Base-by-base conservation (phyloP, 2,113 vertebrate species). In the Alouatta palliata region DNA sequence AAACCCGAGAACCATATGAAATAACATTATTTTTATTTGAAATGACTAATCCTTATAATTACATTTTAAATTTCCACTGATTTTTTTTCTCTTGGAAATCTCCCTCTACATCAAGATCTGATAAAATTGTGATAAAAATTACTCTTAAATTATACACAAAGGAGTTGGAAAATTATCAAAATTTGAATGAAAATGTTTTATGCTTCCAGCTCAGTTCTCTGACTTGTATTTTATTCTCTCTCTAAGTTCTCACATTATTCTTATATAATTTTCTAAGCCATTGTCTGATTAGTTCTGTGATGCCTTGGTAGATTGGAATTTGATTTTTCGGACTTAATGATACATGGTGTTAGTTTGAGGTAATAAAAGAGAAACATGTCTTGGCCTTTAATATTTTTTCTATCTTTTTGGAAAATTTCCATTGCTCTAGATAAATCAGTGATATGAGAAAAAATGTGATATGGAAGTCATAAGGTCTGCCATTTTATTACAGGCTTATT, bases 401-500 rank as follows among this genome's bases (percentile, higher is more conserved):
- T 19, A 52, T 77, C 30, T 75, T 80, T 94, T 73, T 90, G 12
- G 35, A 66, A 68, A 58, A 12, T 43, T n/a, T 75, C 21, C 37
- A 70, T 56, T 87, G 52, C 54, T 94, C 30, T 86, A 47, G 8
- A 93, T 6, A 14, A 83, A 49, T 10, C 68, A 92, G 30, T 77
- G 37, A 49, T 91, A 5, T 49, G 52, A 75, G 32, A 87, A 23
- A 87, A 97, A 30, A 95, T 35, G 10, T 61, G 84, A 71, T 32
- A 66, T 80, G 16, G 30, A 94, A 96, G 64, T 96, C 96, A 80
- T 54, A 80, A 47, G 61, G 27, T 93, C 76, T 80, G 20, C 35
- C 30, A 61, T 70, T 49, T 89, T 90, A 92, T 96, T 98, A 91
- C 83, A 97, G 82, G n/a, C 93, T 94, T 98, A 92, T 98, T 97